Percentiles rank a stretch among this genome's conserved stretches.
These are phyloP conservation scores for Podabrus alpinus DNA, from an alignment of 2,888 invertebrate species.

Conservation along the genomic window DNA sequence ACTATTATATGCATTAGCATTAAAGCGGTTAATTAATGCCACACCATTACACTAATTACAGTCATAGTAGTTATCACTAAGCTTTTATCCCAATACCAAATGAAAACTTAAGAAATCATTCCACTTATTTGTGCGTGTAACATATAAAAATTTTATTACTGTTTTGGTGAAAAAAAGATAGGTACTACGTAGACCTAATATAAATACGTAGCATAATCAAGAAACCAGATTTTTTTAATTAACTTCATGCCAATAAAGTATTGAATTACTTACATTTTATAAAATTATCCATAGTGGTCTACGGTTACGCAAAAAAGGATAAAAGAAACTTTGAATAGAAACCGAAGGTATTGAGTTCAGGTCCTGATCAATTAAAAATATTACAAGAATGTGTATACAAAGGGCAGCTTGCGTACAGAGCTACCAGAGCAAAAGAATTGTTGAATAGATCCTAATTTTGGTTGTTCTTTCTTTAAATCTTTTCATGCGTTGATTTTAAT, in stretches of 20 bases:
- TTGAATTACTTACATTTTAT: background rate
- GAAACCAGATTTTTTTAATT: background rate
- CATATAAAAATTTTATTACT: no score
- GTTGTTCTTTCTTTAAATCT: background rate
- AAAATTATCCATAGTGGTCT: background rate
- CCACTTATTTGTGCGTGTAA: no score
- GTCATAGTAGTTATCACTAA: background rate
- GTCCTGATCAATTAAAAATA: background rate
- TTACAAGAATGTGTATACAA: background rate
- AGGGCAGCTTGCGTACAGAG: background rate
- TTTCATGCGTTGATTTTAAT: background rate
- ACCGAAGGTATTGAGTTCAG: background rate
- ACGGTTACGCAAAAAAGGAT: background rate
- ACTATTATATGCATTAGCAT: background rate
- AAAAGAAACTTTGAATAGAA: background rate
- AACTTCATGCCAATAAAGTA: background rate
- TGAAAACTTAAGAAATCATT: no score
- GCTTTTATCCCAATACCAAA: background rate
- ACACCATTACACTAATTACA: background rate
- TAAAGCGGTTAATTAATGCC: background rate
- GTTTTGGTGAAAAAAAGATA: no score
- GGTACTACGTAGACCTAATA: no score
- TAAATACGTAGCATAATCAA: background rate
- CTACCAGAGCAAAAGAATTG: background rate
- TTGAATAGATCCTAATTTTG: background rate